A percentile compares a stretch with the other conserved stretches of the same genome.
Conservation (phyloP, 1,140 invertebrate species). For the Goniozus legneri region DNA sequence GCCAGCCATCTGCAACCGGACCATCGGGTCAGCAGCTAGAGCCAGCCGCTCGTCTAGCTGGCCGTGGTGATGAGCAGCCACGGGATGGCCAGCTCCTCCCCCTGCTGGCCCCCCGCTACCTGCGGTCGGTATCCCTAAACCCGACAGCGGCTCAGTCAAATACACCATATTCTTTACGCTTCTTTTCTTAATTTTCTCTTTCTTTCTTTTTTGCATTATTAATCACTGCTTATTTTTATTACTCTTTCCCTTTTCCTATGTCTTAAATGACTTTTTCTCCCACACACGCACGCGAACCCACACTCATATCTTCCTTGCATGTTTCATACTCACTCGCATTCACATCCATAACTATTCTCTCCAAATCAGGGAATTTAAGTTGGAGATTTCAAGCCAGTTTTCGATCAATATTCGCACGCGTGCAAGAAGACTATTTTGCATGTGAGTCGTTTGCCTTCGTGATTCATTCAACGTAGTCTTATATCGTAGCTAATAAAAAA, state of each 20-base stretch:
- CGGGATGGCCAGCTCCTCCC: constrained; percentile 46
- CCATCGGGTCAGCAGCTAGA: constrained; percentile 70
- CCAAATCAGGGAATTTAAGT: no score
- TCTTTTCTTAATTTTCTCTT: constrained; percentile 12
- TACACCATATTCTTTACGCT: constrained; percentile 23
- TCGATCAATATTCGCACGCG: no score
- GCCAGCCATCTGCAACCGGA: constrained; percentile 82
- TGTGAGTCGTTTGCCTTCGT: no score
- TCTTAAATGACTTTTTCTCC: background rate
- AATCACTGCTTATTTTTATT: background rate
- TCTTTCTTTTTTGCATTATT: constrained; percentile 1
- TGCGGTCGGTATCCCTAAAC: constrained; percentile 53
- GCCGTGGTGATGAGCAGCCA: constrained; percentile 57
- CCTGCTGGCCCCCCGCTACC: constrained; percentile 55
- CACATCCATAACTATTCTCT: no score
- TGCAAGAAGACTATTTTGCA: no score
- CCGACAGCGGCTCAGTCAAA: constrained; percentile 48
- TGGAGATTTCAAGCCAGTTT: no score
- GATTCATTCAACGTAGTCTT: no score
- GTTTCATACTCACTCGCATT: no score
- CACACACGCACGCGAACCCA: background rate
- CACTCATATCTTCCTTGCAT: background rate
- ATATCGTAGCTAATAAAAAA: no score
- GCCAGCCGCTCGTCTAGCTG: constrained; percentile 68
- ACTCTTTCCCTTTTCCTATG: background rate